phyloP scores from a whole-genome alignment of 37 sponge, comb jelly and placozoan genomes.

The Corticium candelabrum region DNA sequence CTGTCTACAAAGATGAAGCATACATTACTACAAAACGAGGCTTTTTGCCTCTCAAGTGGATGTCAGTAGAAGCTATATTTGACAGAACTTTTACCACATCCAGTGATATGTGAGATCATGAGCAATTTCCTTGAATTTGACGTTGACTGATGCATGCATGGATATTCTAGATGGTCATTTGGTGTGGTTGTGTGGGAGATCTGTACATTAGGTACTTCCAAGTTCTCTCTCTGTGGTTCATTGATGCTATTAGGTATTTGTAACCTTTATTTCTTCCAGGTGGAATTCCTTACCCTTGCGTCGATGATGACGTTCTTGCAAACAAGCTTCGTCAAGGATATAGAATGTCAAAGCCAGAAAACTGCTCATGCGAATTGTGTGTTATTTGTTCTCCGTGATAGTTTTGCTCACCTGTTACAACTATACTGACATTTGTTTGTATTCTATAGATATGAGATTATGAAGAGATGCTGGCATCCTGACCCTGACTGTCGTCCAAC shows the following conservation, averaged over 20 bases:
- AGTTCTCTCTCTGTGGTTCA: not conserved
- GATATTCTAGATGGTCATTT: not conserved
- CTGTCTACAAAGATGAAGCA: not conserved
- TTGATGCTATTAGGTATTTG: not conserved
- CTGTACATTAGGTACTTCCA: not conserved
- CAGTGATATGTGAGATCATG: not conserved
- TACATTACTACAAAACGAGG: not conserved
- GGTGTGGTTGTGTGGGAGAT: not conserved
- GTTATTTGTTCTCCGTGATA: no score
- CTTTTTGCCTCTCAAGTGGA: constrained; percentile 2
- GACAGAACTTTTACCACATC: not conserved
- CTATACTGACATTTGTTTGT: not conserved
- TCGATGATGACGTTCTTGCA: not conserved
- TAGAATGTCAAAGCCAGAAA: not conserved
- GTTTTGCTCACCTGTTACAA: no score
- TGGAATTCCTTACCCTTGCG: not conserved
- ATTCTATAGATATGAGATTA: not conserved
- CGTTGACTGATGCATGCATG: no score
- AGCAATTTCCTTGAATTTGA: not conserved
- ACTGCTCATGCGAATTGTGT: not conserved
- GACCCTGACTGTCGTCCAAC: not conserved
- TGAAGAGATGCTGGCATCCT: not conserved
- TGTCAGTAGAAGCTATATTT: not conserved
- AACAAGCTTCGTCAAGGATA: not conserved
- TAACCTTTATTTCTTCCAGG: not conserved